These are phyloP conservation scores for Axis porcinus DNA, from an alignment of 2,113 vertebrate species.

Conservation along the genomic window DNA sequence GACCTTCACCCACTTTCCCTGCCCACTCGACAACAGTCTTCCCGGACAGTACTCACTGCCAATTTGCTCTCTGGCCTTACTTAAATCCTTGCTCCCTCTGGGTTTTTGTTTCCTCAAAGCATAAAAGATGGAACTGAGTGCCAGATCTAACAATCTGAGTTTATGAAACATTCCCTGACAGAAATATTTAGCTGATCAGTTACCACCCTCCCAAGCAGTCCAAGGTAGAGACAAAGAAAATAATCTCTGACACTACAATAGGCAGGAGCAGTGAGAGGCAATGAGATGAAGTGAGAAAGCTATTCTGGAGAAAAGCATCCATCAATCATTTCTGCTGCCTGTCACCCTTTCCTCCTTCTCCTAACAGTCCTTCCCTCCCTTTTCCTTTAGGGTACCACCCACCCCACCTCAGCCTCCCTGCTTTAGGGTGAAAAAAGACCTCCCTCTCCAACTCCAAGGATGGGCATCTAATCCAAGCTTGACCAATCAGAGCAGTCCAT, in stretches of 20 bases:
- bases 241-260: neutral
- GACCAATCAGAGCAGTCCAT: neutral
- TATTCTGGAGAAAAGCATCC: neutral
- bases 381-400: neutral
- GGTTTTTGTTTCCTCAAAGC: neutral
- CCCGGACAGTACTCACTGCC: neutral
- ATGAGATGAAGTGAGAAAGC: accelerated
- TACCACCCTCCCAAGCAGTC: neutral
- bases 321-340: accelerated
- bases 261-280: neutral
- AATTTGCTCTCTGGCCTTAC: neutral
- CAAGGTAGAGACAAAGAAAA: neutral
- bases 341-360: neutral
- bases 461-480: neutral
- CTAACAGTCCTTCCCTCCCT: neutral
- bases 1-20: neutral
- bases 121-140: neutral
- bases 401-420: neutral
- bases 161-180: neutral
- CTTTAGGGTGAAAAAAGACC: neutral
- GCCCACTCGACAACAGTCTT: too few relatives aligned
- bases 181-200: neutral
- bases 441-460: neutral
- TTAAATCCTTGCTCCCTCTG: neutral
- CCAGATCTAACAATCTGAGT: neutral